Percentiles rank a stretch among this genome's conserved stretches.
phyloP scores from a whole-genome alignment of 2,888 invertebrate species.

The Arge pagana region DNA sequence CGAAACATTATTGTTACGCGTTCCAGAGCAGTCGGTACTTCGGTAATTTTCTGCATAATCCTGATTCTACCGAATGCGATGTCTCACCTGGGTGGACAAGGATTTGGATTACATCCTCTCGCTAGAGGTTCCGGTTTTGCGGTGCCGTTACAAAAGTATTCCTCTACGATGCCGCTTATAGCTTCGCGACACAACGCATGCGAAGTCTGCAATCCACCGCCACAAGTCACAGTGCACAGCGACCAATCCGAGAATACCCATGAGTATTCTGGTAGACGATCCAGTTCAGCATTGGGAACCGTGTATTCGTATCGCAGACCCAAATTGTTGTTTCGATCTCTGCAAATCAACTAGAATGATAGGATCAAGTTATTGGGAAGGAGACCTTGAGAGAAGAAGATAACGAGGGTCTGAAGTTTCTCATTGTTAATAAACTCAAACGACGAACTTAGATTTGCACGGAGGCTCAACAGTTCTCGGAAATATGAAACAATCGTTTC shows the following conservation, averaged over 20 bases:
- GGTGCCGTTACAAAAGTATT: constrained; percentile 59
- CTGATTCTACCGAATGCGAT: too few species aligned
- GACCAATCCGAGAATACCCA: constrained; percentile 86
- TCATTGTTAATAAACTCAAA: too few species aligned
- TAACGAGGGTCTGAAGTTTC: too few species aligned
- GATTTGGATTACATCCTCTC: constrained; percentile 59
- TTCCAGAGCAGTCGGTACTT: not conserved
- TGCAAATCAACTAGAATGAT: constrained; percentile 45
- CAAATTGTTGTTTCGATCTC: constrained; percentile 70
- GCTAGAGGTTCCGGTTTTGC: constrained; percentile 55
- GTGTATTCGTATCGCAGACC: constrained; percentile 86
- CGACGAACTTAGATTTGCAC: too few species aligned
- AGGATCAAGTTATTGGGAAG: constrained; percentile 18
- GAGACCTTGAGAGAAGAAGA: constrained; percentile 1
- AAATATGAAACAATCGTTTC: too few species aligned
- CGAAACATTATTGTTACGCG: not conserved
- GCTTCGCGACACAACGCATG: constrained; percentile 66
- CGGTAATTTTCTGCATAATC: not conserved
- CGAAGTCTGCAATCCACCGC: constrained; percentile 70
- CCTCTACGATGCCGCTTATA: constrained; percentile 66
- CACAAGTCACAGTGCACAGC: constrained; percentile 77
- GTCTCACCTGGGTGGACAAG: constrained; percentile 61
- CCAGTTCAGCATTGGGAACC: constrained; percentile 66
- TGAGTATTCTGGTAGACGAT: constrained; percentile 64
- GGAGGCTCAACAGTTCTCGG: too few species aligned